Evolutionary conservation across 2,888 invertebrate species (phyloP).

Genomic region (Eupithecia subfuscata): DNA sequence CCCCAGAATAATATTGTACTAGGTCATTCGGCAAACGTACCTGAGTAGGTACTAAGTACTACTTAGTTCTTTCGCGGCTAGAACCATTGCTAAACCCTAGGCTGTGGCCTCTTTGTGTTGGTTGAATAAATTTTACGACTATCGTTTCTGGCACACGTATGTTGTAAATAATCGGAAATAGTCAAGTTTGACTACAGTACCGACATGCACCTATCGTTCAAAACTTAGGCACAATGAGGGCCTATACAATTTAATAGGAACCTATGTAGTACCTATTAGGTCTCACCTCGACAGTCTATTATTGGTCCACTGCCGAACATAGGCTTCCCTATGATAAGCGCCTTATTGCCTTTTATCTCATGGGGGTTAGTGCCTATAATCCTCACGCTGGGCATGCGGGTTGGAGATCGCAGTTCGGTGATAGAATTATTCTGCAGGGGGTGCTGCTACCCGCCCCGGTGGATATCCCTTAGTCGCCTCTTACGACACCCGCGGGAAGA

Average conservation of each 20-base stretch:
- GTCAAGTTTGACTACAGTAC: slow-evolving; percentile 47
- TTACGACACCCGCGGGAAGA: too few species aligned
- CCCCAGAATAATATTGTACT: neutral
- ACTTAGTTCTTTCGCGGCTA: slow-evolving; percentile 28
- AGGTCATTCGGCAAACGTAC: neutral
- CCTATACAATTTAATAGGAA: too few species aligned
- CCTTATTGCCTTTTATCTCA: too few species aligned
- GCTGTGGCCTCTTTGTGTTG: slow-evolving; percentile 63
- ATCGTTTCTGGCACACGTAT: slow-evolving; percentile 67
- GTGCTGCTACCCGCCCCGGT: too few species aligned
- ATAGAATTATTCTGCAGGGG: too few species aligned
- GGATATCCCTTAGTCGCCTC: too few species aligned
- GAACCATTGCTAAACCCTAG: slow-evolving; percentile 59
- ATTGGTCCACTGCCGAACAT: too few species aligned
- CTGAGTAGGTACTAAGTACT: slow-evolving; percentile 11
- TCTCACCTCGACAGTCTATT: too few species aligned
- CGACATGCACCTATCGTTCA: neutral
- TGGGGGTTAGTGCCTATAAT: too few species aligned
- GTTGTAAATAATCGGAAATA: slow-evolving; percentile 70
- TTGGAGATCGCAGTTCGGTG: too few species aligned
- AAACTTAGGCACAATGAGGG: neutral
- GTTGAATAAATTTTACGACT: slow-evolving; percentile 75
- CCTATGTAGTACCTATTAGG: neutral
- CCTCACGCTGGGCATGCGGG: too few species aligned
- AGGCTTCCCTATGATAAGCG: too few species aligned